phyloP scores from a whole-genome alignment of 2,797 vertebrate species.

The Vultur gryphus region DNA sequence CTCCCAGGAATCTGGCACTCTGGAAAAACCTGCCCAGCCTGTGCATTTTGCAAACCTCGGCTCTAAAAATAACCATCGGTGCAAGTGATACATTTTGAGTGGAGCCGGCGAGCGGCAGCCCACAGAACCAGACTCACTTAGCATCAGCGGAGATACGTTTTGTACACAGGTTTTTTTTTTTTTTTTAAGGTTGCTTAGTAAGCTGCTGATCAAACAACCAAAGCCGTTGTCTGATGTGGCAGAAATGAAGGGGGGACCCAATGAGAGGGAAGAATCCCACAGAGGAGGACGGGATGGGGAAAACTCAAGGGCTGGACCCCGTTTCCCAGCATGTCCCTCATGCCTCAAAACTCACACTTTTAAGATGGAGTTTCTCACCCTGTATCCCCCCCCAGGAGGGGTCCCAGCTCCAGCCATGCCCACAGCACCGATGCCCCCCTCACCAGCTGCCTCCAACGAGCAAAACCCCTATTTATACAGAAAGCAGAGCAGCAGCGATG shows the following conservation, averaged over 20 bases:
- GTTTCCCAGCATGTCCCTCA: fast-evolving
- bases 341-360: neutral
- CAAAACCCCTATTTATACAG: neutral
- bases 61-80: constrained; percentile 35
- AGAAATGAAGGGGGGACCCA: neutral
- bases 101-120: neutral
- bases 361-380: neutral
- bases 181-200: neutral
- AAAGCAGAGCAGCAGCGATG: neutral
- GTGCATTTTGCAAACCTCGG: constrained; percentile 23
- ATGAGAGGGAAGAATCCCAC: fast-evolving
- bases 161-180: constrained; percentile 29
- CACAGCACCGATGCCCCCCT: neutral
- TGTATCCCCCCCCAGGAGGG: fast-evolving
- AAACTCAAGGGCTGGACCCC: neutral
- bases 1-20: neutral
- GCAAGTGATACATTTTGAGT: constrained; percentile 22
- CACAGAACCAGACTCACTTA: constrained; percentile 14
- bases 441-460: neutral
- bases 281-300: neutral
- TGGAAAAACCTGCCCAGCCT: constrained; percentile 44
- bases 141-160: neutral
- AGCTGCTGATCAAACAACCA: neutral
- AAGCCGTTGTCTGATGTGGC: neutral
- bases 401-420: neutral